Conservation (phyloP, 1,140 invertebrate genomes). For the Stenopsyche tienmushanensis region DNA sequence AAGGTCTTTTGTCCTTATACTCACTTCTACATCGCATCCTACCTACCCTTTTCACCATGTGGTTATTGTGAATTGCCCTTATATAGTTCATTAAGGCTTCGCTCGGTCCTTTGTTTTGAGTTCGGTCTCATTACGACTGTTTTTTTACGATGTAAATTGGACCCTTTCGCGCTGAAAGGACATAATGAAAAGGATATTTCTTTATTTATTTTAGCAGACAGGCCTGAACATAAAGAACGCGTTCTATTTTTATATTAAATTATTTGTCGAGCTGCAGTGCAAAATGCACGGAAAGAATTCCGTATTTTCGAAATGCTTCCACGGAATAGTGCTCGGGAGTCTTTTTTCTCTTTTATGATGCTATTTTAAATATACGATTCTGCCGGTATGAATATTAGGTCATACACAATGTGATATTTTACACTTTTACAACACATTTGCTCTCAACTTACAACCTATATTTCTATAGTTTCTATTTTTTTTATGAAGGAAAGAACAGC, state of each 20-base stretch:
- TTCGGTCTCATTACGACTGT: slow-evolving; percentile 27
- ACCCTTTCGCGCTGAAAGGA: slow-evolving; percentile 21
- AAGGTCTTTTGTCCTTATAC: slow-evolving; percentile 25
- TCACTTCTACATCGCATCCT: slow-evolving; percentile 8
- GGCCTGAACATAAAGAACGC: neutral
- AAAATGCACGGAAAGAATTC: neutral
- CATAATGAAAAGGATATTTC: slow-evolving; percentile 25
- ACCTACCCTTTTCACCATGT: slow-evolving; percentile 3
- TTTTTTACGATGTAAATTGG: slow-evolving; percentile 26
- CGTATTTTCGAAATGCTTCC: too few species aligned
- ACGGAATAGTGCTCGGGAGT: too few species aligned
- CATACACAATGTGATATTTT: too few species aligned
- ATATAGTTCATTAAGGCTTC: slow-evolving; percentile 32
- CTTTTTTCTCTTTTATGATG: too few species aligned
- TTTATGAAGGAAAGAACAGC: too few species aligned
- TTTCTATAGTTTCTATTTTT: too few species aligned
- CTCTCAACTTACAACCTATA: too few species aligned
- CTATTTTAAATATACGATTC: too few species aligned
- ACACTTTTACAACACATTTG: too few species aligned
- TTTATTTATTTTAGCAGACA: slow-evolving; percentile 26
- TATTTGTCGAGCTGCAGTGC: neutral
- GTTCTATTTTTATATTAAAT: slow-evolving; percentile 1
- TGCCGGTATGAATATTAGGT: too few species aligned
- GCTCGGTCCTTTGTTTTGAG: slow-evolving; percentile 25
- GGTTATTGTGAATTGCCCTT: slow-evolving; percentile 31